phyloP scores from a whole-genome alignment of 2,888 invertebrate genomes.

The Callosobruchus maculatus region DNA sequence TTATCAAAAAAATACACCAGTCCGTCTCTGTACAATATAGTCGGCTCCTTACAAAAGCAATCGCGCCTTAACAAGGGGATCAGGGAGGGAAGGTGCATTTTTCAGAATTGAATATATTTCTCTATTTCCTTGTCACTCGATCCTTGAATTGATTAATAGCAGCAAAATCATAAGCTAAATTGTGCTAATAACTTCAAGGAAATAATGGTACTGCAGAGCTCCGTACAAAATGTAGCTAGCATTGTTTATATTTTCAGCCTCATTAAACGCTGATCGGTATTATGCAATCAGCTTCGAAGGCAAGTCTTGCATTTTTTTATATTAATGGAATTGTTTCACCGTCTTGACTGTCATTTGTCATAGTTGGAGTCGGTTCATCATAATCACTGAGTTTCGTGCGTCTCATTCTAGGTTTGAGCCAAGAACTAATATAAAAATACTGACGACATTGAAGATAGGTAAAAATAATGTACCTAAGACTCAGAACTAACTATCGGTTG shows the following conservation, averaged over 20 bases:
- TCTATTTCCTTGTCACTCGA: conserved; percentile 18
- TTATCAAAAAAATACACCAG: neutral
- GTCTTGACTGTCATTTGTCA: too few relatives aligned
- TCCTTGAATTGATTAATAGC: conserved; percentile 22
- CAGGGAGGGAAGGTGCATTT: neutral
- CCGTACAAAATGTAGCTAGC: neutral
- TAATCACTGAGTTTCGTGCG: too few relatives aligned
- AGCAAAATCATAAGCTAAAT: conserved; percentile 3
- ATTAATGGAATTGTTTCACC: neutral
- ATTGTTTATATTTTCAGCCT: conserved; percentile 19
- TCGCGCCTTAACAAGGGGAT: neutral
- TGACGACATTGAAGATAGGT: too few relatives aligned
- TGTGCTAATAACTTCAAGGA: conserved; percentile 1
- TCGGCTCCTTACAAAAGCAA: neutral
- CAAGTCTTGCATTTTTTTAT: neutral
- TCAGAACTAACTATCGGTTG: too few relatives aligned
- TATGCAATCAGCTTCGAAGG: conserved; percentile 4
- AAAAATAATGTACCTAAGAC: too few relatives aligned
- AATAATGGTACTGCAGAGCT: neutral
- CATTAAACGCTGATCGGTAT: conserved; percentile 11
- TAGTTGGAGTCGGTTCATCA: too few relatives aligned
- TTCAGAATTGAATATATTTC: neutral
- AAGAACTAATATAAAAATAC: too few relatives aligned
- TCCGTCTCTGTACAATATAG: neutral
- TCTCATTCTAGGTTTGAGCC: too few relatives aligned